Evolutionary conservation across 2,888 invertebrate genomes (phyloP).

Genomic region (Limnephilus auricula): DNA sequence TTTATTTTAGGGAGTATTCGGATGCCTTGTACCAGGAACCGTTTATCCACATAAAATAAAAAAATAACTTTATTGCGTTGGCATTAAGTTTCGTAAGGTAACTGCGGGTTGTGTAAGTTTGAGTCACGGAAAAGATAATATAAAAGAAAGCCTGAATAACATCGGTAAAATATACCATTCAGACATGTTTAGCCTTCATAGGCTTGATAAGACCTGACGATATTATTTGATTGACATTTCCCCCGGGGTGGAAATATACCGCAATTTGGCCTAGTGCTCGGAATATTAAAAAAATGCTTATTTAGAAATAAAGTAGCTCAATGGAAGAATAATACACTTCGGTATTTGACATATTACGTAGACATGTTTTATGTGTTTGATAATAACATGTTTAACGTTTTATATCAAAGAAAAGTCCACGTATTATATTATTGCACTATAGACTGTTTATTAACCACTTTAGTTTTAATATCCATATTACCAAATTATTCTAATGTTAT

Average conservation of each 20-base stretch:
- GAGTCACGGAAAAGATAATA: not conserved
- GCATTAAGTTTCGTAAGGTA: conserved; percentile 15
- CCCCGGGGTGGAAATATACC: not conserved
- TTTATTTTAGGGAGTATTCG: not conserved
- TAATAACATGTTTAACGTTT: too few relatives aligned
- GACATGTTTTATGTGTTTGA: too few relatives aligned
- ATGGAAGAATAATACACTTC: not conserved
- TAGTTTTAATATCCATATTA: too few relatives aligned
- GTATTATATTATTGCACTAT: too few relatives aligned
- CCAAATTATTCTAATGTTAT: too few relatives aligned
- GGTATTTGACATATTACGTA: not conserved
- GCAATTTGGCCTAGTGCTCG: not conserved
- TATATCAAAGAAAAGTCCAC: too few relatives aligned
- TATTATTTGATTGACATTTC: not conserved
- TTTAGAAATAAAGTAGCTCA: not conserved
- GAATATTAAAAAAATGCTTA: not conserved
- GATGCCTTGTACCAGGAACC: not conserved
- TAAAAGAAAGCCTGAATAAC: conserved; percentile 2
- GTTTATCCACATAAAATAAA: not conserved
- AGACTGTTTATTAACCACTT: too few relatives aligned
- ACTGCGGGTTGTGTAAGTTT: not conserved
- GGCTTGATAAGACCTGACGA: not conserved
- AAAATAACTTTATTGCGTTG: conserved; percentile 16
- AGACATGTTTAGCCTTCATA: not conserved
- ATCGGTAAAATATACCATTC: not conserved